A percentile compares a stretch with the other conserved stretches of the same genome.
Evolutionary conservation across 2,113 vertebrate genomes (phyloP).

Genomic region (Phalacrocorax carbo): DNA sequence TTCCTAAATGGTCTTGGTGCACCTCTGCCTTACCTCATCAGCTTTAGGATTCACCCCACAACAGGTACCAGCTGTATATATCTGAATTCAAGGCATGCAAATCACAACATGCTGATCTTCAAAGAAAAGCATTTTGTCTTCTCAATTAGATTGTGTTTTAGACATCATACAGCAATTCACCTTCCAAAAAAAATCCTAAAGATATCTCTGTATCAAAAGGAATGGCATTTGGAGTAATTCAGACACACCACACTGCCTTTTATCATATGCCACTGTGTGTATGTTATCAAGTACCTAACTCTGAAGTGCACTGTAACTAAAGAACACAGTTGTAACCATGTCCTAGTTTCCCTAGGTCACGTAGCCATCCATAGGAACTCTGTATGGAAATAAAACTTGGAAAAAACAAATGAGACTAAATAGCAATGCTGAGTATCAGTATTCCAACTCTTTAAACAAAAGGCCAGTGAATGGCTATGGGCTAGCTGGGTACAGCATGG

Average conservation of each 20-base stretch:
- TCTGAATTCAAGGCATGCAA: background rate
- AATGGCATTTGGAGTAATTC: background rate
- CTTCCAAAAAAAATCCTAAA: background rate
- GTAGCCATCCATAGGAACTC: background rate
- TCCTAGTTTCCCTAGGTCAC: background rate
- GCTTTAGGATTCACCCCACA: accelerated
- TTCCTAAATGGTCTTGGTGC: background rate
- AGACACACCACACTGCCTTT: background rate
- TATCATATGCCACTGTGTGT: background rate
- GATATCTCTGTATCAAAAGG: background rate
- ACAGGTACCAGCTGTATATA: background rate
- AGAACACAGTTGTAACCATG: background rate
- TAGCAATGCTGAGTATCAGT: background rate
- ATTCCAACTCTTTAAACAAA: background rate
- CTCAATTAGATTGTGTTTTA: background rate
- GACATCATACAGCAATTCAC: background rate
- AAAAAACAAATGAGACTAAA: background rate
- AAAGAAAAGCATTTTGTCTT: background rate
- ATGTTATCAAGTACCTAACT: background rate
- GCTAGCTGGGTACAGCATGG: background rate
- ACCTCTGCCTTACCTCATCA: background rate
- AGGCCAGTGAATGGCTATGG: background rate
- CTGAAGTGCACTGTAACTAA: background rate
- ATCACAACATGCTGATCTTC: background rate
- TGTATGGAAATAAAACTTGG: background rate